Conservation (phyloP, 2,797 vertebrate genomes). For the Fistularia commersonii region DNA sequence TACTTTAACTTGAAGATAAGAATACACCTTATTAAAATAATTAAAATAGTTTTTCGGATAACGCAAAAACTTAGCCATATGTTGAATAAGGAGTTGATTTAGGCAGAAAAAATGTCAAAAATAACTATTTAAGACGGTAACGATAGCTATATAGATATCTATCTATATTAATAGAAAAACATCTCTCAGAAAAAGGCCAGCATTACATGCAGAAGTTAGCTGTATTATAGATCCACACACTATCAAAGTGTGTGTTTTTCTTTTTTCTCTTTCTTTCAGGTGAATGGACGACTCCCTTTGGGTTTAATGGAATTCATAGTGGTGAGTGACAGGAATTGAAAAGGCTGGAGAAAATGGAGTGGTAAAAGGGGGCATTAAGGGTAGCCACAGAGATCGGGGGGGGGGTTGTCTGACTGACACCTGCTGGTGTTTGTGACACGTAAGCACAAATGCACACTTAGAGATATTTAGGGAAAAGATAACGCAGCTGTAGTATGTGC, state of each 20-base stretch:
- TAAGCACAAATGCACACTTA: conserved; percentile 19
- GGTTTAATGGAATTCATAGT: conserved; percentile 70
- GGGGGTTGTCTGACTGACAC: conserved; percentile 62
- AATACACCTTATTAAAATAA: too few relatives aligned
- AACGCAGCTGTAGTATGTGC: conserved; percentile 29
- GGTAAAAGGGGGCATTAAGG: conserved; percentile 70
- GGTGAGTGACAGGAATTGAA: conserved; percentile 72
- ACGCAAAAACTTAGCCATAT: too few relatives aligned
- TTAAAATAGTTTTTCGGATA: too few relatives aligned
- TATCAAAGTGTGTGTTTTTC: conserved; percentile 49
- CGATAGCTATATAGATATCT: too few relatives aligned
- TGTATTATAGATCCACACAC: conserved; percentile 35
- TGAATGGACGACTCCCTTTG: conserved; percentile 48
- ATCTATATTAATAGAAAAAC: too few relatives aligned
- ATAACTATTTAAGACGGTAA: too few relatives aligned
- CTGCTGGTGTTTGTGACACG: conserved; percentile 50
- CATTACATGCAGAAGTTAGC: conserved; percentile 30
- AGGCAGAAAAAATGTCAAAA: too few relatives aligned
- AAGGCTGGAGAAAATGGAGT: conserved; percentile 70
- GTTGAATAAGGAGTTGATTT: too few relatives aligned
- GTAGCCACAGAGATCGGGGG: conserved; percentile 58
- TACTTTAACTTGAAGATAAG: too few relatives aligned
- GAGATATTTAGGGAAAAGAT: conserved; percentile 51
- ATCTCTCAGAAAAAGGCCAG: not conserved
- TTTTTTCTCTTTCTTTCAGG: conserved; percentile 51